phyloP scores from a whole-genome alignment of 2,888 invertebrate genomes.

The Apamea sordens region DNA sequence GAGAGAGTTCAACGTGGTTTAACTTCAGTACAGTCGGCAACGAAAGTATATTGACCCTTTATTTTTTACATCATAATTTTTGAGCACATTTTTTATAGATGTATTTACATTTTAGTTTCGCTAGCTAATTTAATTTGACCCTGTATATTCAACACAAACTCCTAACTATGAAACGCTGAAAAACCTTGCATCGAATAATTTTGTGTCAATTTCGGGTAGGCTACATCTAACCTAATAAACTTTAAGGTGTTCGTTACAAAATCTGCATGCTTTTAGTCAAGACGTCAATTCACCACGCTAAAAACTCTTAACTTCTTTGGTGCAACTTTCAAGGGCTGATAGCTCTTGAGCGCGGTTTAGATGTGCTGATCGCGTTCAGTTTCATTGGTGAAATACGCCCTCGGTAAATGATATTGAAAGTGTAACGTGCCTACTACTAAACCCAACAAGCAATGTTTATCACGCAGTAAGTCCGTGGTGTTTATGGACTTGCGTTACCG shows the following conservation, averaged over 20 bases:
- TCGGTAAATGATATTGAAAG: background rate
- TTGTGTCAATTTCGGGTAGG: background rate
- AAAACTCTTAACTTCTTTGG: background rate
- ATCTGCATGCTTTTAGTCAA: background rate
- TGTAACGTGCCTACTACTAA: background rate
- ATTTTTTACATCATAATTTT: background rate
- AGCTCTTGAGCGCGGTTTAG: background rate
- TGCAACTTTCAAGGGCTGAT: background rate
- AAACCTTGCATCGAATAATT: background rate
- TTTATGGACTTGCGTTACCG: background rate
- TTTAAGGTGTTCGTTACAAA: background rate
- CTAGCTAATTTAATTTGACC: too few species aligned
- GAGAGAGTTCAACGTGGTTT: conserved; percentile 30
- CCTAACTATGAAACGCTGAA: background rate
- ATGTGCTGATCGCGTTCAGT: background rate
- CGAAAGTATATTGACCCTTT: background rate
- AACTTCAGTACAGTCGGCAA: conserved; percentile 17
- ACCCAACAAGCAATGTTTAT: background rate
- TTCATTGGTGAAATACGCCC: background rate
- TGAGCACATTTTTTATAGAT: background rate
- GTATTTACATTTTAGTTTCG: background rate
- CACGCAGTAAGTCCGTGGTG: background rate
- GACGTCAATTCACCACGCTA: background rate
- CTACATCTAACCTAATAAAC: background rate
- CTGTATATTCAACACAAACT: background rate